Conservation (phyloP, 2,113 vertebrate species). For the Rhea americana region DNA sequence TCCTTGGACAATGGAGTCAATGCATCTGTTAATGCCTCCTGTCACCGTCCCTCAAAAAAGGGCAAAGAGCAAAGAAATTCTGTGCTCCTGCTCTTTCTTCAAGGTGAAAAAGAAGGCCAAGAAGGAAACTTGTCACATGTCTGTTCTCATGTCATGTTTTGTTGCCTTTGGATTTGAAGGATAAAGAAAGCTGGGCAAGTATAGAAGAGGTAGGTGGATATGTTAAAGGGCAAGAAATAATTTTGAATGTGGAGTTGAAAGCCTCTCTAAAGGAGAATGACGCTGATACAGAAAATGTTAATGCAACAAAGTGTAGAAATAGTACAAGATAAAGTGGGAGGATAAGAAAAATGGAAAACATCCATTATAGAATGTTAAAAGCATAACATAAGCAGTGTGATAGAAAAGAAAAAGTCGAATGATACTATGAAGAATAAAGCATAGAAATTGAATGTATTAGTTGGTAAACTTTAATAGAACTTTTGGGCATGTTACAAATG, state of each 20-base stretch:
- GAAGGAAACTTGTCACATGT: neutral
- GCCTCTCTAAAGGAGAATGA: neutral
- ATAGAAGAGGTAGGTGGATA: neutral
- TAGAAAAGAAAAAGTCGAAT: neutral
- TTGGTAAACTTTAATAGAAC: neutral
- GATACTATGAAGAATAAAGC: neutral
- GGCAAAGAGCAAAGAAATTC: neutral
- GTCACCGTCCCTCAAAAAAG: neutral
- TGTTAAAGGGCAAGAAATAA: constrained; percentile 18
- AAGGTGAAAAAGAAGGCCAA: neutral
- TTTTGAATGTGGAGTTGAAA: neutral
- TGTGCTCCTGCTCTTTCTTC: neutral
- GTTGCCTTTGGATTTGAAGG: constrained; percentile 10
- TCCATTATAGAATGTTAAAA: neutral
- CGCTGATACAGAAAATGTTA: neutral
- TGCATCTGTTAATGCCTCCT: neutral
- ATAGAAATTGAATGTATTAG: neutral
- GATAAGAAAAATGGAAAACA: neutral
- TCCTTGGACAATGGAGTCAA: neutral
- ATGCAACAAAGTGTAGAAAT: neutral
- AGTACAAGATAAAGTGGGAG: neutral
- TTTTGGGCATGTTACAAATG: neutral
- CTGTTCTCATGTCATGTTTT: neutral
- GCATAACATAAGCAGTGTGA: neutral
- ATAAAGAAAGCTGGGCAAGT: neutral